Percentiles rank a stretch among this genome's conserved stretches.
These are phyloP conservation scores for Passer montanus DNA, from an alignment of 2,113 vertebrate species.

Conservation along the genomic window DNA sequence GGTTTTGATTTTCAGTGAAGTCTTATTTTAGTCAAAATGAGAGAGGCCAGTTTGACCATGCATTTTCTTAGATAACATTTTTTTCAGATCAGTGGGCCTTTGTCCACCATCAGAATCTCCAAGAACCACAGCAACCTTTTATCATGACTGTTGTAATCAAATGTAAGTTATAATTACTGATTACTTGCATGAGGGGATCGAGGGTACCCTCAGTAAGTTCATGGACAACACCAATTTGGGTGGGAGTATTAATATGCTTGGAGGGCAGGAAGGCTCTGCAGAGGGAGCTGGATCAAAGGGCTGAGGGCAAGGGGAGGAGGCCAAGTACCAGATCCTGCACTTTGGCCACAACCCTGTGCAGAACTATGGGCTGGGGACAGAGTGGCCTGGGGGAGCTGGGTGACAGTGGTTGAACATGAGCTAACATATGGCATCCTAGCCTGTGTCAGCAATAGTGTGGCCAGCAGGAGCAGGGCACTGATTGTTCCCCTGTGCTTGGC, in stretches of 20 bases:
- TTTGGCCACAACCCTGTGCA: fast-evolving
- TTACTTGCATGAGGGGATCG: neutral
- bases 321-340: neutral
- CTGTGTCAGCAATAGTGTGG: neutral
- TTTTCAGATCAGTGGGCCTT: neutral
- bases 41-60: neutral
- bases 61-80: neutral
- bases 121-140: neutral
- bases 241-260: neutral
- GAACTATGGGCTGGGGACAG: neutral
- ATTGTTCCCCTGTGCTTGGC: no score
- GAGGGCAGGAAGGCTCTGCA: neutral
- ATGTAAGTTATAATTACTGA: neutral
- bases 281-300: neutral
- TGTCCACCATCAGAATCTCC: neutral
- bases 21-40: neutral
- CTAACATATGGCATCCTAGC: neutral
- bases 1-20: neutral
- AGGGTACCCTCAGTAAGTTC: neutral
- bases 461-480: neutral
- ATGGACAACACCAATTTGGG: neutral
- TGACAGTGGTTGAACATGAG: neutral
- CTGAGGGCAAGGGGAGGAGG: neutral
- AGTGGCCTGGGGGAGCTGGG: neutral
- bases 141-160: neutral